Percentiles rank a stretch among this genome's conserved stretches.
phyloP scores from a whole-genome alignment of 2,797 vertebrate genomes.

The Paguma larvata region DNA sequence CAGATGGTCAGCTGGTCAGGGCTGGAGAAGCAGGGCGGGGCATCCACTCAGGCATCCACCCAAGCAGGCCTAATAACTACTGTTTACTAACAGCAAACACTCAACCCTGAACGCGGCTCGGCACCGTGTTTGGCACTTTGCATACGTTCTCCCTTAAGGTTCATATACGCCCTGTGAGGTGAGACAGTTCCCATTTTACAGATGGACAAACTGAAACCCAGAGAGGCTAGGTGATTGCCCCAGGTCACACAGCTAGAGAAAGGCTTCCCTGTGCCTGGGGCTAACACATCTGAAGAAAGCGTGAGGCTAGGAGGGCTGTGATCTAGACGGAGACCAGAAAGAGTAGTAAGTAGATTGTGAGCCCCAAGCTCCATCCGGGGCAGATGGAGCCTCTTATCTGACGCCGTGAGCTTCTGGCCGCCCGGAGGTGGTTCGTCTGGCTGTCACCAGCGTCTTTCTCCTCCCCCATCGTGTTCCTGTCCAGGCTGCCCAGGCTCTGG shows the following conservation, averaged over 20 bases:
- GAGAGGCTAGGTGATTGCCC: not conserved
- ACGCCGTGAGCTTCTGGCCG: not conserved
- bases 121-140: not conserved
- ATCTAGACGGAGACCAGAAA: not conserved
- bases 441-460: not conserved
- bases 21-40: not conserved
- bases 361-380: not conserved
- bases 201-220: not conserved
- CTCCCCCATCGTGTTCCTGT: not conserved
- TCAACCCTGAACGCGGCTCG: accelerated
- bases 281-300: not conserved
- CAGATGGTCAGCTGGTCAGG: not conserved
- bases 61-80: no score
- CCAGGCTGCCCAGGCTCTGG: not conserved
- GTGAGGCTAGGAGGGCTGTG: not conserved
- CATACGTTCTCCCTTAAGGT: not conserved
- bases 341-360: not conserved
- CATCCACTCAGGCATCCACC: accelerated
- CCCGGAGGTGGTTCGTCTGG: not conserved
- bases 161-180: not conserved
- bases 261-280: not conserved
- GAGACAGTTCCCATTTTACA: not conserved
- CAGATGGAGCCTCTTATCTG: not conserved
- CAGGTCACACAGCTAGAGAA: not conserved
- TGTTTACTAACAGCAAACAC: not conserved